These are phyloP conservation scores for Neomonachus schauinslandi DNA, from an alignment of 2,113 vertebrate genomes.

Conservation along the genomic window DNA sequence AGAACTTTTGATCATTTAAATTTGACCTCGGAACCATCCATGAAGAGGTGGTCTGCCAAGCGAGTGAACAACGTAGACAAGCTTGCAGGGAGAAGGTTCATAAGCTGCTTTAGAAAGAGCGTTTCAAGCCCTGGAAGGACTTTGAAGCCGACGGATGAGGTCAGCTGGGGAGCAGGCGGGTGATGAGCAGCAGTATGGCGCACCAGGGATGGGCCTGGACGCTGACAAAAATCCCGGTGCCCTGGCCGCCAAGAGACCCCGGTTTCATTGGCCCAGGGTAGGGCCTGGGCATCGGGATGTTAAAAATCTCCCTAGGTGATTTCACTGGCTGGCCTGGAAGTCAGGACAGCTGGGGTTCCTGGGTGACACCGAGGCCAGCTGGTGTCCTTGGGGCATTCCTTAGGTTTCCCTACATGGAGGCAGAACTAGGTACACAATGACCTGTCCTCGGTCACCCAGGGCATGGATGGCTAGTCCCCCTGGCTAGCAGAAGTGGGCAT, in stretches of 20 bases:
- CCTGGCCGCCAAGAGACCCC: not conserved
- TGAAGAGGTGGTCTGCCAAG: not conserved
- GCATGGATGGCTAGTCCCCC: not conserved
- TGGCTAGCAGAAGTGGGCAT: not conserved
- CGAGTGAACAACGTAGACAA: not conserved
- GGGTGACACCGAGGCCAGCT: not conserved
- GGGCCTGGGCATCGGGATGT: not conserved
- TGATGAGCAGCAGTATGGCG: rapidly evolving
- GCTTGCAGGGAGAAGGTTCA: not conserved
- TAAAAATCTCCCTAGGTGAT: not conserved
- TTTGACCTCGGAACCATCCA: not conserved
- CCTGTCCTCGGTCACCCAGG: not conserved
- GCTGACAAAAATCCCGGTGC: not conserved
- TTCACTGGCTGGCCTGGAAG: not conserved
- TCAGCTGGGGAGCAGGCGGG: not conserved
- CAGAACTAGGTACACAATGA: rapidly evolving
- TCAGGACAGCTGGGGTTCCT: not conserved
- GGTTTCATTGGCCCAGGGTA: not conserved
- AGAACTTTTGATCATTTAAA: not conserved
- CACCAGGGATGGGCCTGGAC: not conserved
- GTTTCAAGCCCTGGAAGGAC: not conserved
- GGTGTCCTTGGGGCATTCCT: not conserved
- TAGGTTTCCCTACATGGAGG: not conserved
- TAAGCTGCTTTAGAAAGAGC: not conserved
- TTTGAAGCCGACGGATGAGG: not conserved